A percentile compares a stretch with the other conserved stretches of the same genome.
Conservation (phyloP, 2,888 invertebrate genomes). For the Lomographa bimaculata region DNA sequence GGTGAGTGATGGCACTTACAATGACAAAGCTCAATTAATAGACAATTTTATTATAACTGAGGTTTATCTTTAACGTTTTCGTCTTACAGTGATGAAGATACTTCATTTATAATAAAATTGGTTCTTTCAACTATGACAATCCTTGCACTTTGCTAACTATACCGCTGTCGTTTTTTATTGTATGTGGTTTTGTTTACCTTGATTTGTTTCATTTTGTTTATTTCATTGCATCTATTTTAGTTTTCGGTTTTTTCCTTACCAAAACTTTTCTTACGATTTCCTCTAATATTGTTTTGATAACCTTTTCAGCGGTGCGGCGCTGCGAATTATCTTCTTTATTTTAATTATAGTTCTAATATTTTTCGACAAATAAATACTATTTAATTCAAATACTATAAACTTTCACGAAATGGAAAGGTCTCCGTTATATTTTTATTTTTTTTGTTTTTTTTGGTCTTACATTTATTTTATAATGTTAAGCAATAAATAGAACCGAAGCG, state of each 20-base stretch:
- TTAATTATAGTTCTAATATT: constrained; percentile 5
- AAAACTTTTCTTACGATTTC: neutral
- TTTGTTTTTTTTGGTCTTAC: constrained; percentile 31
- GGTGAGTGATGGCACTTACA: constrained; percentile 89
- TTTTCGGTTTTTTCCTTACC: neutral
- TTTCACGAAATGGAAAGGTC: neutral
- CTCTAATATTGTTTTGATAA: neutral
- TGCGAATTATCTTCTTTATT: constrained; percentile 37
- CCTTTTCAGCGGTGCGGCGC: constrained; percentile 52
- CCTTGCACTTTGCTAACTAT: constrained; percentile 70
- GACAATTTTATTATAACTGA: constrained; percentile 68
- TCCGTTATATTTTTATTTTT: constrained; percentile 12
- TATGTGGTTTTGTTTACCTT: constrained; percentile 48
- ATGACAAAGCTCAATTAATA: constrained; percentile 13
- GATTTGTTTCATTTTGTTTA: constrained; percentile 35
- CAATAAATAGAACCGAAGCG: constrained; percentile 29
- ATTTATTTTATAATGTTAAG: constrained; percentile 31
- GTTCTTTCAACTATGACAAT: constrained; percentile 53
- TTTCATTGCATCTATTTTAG: constrained; percentile 15
- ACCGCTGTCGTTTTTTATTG: constrained; percentile 68
- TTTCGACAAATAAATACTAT: neutral
- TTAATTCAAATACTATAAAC: too few species aligned
- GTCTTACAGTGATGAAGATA: constrained; percentile 25
- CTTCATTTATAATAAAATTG: constrained; percentile 74
- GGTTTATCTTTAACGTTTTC: constrained; percentile 39